Conservation (phyloP, 2,888 invertebrate species). For the Petrolisthes manimaculis region DNA sequence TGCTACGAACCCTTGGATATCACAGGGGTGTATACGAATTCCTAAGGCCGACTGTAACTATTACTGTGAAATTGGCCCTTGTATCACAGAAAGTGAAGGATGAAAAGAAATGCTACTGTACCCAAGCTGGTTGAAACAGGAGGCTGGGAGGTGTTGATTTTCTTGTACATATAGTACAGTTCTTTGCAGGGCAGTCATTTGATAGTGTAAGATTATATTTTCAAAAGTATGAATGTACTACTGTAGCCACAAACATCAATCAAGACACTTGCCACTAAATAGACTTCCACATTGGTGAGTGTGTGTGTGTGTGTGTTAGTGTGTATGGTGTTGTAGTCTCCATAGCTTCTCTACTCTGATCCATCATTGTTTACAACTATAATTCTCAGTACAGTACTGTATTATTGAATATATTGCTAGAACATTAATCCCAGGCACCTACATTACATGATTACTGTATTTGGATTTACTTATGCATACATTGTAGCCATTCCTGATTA, state of each 20-base stretch:
- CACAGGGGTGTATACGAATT: too few relatives aligned
- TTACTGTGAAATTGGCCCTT: too few relatives aligned
- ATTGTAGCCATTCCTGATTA: too few relatives aligned
- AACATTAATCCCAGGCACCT: not conserved
- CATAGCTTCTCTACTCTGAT: not conserved
- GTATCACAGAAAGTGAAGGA: too few relatives aligned
- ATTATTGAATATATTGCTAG: not conserved
- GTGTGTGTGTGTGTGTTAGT: not conserved
- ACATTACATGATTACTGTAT: too few relatives aligned
- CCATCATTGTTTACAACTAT: not conserved
- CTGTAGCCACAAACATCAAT: not conserved
- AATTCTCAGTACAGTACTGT: not conserved
- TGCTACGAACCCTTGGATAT: too few relatives aligned
- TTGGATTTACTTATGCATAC: too few relatives aligned
- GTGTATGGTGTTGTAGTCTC: not conserved
- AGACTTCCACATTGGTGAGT: not conserved
- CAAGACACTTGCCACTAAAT: not conserved
- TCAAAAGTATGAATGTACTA: conserved; percentile 4
- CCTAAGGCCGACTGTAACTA: too few relatives aligned
- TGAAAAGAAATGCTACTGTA: too few relatives aligned
- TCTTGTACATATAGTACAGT: conserved; percentile 19
- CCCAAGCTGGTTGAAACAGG: not conserved
- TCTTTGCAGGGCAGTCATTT: conserved; percentile 23
- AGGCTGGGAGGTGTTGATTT: conserved; percentile 2
- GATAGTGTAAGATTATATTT: conserved; percentile 29